Percentiles rank a stretch among this genome's conserved stretches.
These are phyloP conservation scores for Echinarachnius parma DNA, from an alignment of 53 echinoderm and acorn worm species.

Conservation along the genomic window DNA sequence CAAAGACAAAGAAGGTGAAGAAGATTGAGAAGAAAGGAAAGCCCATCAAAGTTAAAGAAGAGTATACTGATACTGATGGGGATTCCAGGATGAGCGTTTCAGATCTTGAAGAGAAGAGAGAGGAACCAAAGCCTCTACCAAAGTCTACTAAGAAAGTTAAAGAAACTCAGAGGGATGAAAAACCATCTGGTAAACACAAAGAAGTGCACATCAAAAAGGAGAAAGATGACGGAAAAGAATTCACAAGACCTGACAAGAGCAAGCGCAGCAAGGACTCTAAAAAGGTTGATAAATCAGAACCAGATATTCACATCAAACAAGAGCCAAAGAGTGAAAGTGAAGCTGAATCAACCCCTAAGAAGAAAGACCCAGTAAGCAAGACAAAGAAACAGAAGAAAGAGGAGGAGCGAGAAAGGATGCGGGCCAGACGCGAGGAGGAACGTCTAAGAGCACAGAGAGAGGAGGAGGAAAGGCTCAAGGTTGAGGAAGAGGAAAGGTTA, in stretches of 20 bases:
- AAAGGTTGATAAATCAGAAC: conserved; percentile 33
- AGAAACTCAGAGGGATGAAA: conserved; percentile 13
- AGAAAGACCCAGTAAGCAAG: conserved; percentile 42
- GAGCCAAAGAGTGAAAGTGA: conserved; percentile 32
- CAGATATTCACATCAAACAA: conserved; percentile 27
- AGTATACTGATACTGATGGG: conserved; percentile 20
- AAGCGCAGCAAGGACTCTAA: conserved; percentile 40
- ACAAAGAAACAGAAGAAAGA: conserved; percentile 30
- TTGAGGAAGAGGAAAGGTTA: conserved; percentile 25
- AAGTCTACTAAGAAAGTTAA: conserved; percentile 25
- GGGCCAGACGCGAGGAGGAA: conserved; percentile 49
- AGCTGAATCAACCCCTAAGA: conserved; percentile 21
- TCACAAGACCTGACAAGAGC: conserved; percentile 22
- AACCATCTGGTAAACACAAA: conserved; percentile 20
- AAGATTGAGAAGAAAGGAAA: not conserved
- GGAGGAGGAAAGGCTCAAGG: conserved; percentile 23
- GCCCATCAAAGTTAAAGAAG: conserved; percentile 25
- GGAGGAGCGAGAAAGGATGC: conserved; percentile 55
- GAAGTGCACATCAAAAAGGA: conserved; percentile 42
- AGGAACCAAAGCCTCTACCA: conserved; percentile 13
- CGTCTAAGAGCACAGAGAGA: conserved; percentile 11
- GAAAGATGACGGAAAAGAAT: conserved; percentile 32
- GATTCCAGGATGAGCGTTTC: conserved; percentile 34
- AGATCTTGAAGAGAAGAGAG: conserved; percentile 12
- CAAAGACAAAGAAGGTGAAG: conserved; percentile 31